Base-by-base conservation (phyloP, 2,888 invertebrate genomes). In the Norana najaformis region DNA sequence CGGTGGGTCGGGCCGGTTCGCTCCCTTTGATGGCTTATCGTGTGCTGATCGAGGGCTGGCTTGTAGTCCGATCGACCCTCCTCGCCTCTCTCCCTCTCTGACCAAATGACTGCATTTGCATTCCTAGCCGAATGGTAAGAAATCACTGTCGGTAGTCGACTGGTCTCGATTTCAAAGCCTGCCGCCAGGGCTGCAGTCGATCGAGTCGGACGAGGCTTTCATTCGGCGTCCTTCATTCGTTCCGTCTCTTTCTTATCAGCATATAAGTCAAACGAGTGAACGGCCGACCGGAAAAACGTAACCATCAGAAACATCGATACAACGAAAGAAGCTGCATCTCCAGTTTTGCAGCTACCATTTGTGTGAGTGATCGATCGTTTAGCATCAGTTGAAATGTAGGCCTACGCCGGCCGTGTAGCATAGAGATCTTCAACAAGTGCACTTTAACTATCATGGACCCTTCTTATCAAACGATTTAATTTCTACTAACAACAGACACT, bases 11-110 rank as follows among this genome's bases (percentile, higher is more conserved):
- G 47, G 3, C 23, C 47, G 16, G 83, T 85, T 53, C 18, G 53
- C 18, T 16, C 36, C 36, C 37, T 85, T 85, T 85, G 85, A 85
- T 85, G 85, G 85, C 85, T 85, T 85, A 85, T 85, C 85, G 85
- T 30, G 18, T 85, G 85, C 85, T 35, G 85, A 37, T 85, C 85
- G 37, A 85, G 37, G 85, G 37, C 14, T 20, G 20, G 36, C 37
- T 35, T 20, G 14, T 36, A 23, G 20, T n/a, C 37, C 85, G 20
- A 18, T 14, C 85, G 36, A 6, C 36, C n/a, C 13, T 2, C 85
- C 36, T 37, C 85, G 23, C 34, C 85, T 85, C 36, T 36, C 83
- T 36, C 83, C 83, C 83, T 20, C 83, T 85, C 85, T 37, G 85
- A 37, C 85, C 36, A 85, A 85, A 85, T 8, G 36, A 35, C 37